phyloP scores from a whole-genome alignment of 2,797 vertebrate genomes.

The Gymnoscopelus microlampas region DNA sequence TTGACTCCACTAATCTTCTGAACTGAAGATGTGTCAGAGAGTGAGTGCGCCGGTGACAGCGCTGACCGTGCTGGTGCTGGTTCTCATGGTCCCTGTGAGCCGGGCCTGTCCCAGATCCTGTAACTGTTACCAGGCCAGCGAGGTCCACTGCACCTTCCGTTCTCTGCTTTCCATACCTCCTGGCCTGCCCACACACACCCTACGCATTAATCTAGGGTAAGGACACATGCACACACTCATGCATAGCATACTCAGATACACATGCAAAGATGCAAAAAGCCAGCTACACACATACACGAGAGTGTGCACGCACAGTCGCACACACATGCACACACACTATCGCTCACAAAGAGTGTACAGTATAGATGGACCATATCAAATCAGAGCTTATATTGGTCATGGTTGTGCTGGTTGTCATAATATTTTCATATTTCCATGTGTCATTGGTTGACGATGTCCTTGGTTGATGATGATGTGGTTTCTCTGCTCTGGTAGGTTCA shows the following conservation, averaged over 20 bases:
- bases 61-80: conserved; percentile 76
- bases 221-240: conserved; percentile 5
- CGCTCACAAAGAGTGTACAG: background rate
- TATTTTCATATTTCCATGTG: background rate
- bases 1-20: conserved; percentile 23
- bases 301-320: background rate
- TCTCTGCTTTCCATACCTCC: conserved; percentile 86
- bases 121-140: conserved; percentile 90
- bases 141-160: conserved; percentile 97
- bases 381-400: background rate
- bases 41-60: conserved; percentile 52
- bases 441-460: background rate
- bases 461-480: background rate
- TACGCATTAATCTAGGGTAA: conserved; percentile 94
- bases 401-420: background rate
- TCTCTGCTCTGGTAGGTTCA: conserved; percentile 83
- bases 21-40: conserved; percentile 36
- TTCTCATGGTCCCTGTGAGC: conserved; percentile 36
- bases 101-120: conserved; percentile 87
- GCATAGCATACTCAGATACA: too few species aligned
- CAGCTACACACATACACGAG: background rate
- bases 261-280: background rate
- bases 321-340: background rate
- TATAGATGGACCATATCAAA: too few species aligned
- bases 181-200: conserved; percentile 83